These are phyloP conservation scores for Pristis pectinata DNA, from an alignment of 2,797 vertebrate species.

Conservation along the genomic window DNA sequence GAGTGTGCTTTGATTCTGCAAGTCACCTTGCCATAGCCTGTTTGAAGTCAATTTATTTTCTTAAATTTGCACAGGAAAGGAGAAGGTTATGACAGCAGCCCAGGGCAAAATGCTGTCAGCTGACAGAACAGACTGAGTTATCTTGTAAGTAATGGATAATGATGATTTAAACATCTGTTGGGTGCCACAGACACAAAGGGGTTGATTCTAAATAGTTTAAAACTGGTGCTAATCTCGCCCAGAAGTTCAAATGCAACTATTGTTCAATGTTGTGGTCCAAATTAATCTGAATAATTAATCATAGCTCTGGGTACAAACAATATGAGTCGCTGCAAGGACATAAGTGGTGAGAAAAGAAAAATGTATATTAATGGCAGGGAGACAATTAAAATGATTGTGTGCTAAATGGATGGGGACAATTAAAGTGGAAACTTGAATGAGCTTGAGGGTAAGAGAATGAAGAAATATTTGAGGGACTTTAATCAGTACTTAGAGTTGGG, in stretches of 20 bases:
- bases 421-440: background rate
- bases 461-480: background rate
- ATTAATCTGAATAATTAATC: background rate
- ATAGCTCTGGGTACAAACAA: background rate
- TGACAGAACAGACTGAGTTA: background rate
- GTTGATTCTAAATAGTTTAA: constrained; percentile 22
- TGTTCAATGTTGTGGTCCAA: background rate
- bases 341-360: background rate
- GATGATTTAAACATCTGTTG: constrained; percentile 21
- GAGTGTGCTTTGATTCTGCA: background rate
- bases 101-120: background rate
- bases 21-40: background rate
- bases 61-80: background rate
- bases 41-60: background rate
- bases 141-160: constrained; percentile 17
- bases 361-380: no score
- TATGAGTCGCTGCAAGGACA: background rate
- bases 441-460: background rate
- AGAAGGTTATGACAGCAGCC: background rate
- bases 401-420: background rate
- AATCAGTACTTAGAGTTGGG: background rate
- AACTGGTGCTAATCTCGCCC: background rate
- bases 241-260: background rate
- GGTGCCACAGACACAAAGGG: background rate
- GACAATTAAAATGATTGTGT: background rate